Percentiles rank a stretch among this genome's conserved stretches.
Evolutionary conservation across 2,888 invertebrate species (phyloP).

Genomic region (Dromius quadrimaculatus): DNA sequence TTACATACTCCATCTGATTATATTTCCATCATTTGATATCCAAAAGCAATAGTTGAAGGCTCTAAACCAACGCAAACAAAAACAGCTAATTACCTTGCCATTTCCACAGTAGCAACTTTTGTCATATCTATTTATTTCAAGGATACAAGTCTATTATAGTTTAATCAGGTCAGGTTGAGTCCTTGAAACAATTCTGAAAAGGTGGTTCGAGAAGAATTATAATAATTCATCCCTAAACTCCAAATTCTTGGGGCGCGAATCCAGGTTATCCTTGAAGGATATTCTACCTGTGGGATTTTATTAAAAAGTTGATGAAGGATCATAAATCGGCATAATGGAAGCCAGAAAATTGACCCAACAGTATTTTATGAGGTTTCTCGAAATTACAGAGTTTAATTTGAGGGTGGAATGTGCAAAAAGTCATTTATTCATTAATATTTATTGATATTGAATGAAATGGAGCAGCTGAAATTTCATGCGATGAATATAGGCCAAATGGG

Average conservation of each 20-base stretch:
- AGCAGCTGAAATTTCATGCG: too few relatives aligned
- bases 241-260: background rate
- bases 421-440: too few relatives aligned
- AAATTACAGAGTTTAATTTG: too few relatives aligned
- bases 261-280: background rate
- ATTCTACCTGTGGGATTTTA: background rate
- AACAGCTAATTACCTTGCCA: too few relatives aligned
- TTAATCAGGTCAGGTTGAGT: slow-evolving; percentile 1
- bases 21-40: too few relatives aligned
- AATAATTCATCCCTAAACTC: background rate
- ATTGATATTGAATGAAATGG: too few relatives aligned
- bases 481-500: too few relatives aligned
- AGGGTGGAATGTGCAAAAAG: too few relatives aligned
- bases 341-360: too few relatives aligned
- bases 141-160: background rate
- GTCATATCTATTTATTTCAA: background rate
- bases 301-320: background rate
- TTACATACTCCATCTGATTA: too few relatives aligned
- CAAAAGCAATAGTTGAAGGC: too few relatives aligned
- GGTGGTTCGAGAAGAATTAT: background rate
- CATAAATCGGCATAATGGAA: background rate
- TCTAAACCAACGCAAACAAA: background rate
- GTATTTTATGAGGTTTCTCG: too few relatives aligned
- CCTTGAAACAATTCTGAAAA: background rate
- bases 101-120: background rate